Percentiles rank a stretch among this genome's conserved stretches.
Evolutionary conservation across 2,888 invertebrate species (phyloP).

Genomic region (Lasioglossum zephyrum): DNA sequence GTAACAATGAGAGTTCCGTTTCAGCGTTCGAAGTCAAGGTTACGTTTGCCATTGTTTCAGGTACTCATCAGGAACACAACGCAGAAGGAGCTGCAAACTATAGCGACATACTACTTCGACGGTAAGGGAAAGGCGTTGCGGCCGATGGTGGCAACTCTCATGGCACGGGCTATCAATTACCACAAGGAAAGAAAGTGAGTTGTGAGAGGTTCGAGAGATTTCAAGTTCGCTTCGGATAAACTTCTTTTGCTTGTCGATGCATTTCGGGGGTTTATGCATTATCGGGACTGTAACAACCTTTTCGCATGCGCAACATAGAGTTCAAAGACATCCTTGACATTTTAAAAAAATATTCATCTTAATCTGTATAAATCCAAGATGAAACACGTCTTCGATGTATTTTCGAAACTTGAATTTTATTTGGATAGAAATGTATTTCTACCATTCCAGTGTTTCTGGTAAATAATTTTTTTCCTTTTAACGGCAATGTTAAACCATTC

Average conservation of each 20-base stretch:
- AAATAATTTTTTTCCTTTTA: not conserved
- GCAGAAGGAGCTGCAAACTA: slow-evolving; percentile 93
- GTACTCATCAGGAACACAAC: slow-evolving; percentile 91
- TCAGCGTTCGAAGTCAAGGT: slow-evolving; percentile 54
- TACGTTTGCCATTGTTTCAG: slow-evolving; percentile 83
- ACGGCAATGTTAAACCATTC: not conserved
- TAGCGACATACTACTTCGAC: slow-evolving; percentile 99
- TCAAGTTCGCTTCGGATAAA: slow-evolving; percentile 45
- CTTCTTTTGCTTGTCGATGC: not conserved
- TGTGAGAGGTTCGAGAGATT: slow-evolving; percentile 32
- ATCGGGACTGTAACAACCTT: no score
- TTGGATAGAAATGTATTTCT: not conserved
- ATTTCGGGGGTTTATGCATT: not conserved
- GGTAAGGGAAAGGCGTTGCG: slow-evolving; percentile 98
- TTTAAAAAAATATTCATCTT: not conserved
- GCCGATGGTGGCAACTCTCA: slow-evolving; percentile 97
- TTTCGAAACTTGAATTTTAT: no score
- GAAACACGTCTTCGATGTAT: not conserved
- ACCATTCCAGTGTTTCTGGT: not conserved
- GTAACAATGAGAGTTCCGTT: slow-evolving; percentile 21
- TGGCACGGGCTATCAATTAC: slow-evolving; percentile 97
- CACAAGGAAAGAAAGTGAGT: slow-evolving; percentile 94
- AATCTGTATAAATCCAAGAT: not conserved
- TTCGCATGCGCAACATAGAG: not conserved
- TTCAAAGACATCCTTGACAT: no score